These are phyloP conservation scores for Leptinotarsa rubiginosa DNA, from an alignment of 2,888 invertebrate species.

Conservation along the genomic window DNA sequence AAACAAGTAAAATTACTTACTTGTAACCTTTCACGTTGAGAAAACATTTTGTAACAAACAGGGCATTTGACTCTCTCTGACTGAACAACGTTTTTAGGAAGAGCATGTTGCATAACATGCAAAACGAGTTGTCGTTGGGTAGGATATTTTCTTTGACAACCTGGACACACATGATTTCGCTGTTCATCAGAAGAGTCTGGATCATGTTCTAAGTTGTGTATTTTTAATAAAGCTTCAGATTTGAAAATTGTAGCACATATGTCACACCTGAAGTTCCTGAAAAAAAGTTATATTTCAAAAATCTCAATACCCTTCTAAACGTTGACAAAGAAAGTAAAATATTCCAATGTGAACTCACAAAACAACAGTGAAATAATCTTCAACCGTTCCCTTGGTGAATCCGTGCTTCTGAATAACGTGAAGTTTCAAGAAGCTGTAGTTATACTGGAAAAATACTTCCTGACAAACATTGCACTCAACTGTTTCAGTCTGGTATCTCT, in stretches of 20 bases:
- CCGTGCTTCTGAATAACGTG: constrained; percentile 58
- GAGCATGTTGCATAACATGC: constrained; percentile 56
- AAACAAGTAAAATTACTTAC: constrained; percentile 53
- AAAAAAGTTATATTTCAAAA: constrained; percentile 29
- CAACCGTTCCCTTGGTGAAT: constrained; percentile 49
- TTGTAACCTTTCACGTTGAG: constrained; percentile 72
- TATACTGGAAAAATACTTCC: constrained; percentile 56
- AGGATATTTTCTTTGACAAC: constrained; percentile 58
- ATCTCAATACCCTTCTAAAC: not conserved
- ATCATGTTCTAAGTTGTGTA: constrained; percentile 58
- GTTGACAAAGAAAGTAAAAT: not conserved
- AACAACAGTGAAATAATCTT: constrained; percentile 57
- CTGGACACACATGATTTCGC: constrained; percentile 57
- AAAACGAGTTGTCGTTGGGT: constrained; percentile 56
- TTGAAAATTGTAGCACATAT: constrained; percentile 53
- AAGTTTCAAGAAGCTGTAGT: constrained; percentile 53
- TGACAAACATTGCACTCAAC: constrained; percentile 60
- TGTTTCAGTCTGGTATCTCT: constrained; percentile 49
- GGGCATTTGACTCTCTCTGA: constrained; percentile 70
- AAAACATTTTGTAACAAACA: constrained; percentile 75
- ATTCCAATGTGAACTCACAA: constrained; percentile 49
- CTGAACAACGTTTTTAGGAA: constrained; percentile 46
- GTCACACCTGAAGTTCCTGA: constrained; percentile 56
- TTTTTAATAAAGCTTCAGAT: constrained; percentile 56
- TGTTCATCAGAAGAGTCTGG: constrained; percentile 55